Percentiles rank a stretch among this genome's conserved stretches.
Conservation (phyloP, 2,888 invertebrate genomes). For the Gandaritis pyraliata region DNA sequence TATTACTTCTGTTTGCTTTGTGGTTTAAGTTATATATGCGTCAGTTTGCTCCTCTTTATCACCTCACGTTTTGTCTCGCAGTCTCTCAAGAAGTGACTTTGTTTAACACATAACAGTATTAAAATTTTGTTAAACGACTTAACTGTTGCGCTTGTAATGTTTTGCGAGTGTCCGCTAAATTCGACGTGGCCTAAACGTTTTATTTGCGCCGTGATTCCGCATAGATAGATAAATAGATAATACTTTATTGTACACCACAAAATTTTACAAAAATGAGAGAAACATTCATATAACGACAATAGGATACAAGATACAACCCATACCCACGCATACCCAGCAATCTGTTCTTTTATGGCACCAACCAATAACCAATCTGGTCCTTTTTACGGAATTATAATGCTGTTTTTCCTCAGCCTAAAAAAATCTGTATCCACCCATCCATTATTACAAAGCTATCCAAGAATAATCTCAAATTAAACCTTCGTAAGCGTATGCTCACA, state of each 20-base stretch:
- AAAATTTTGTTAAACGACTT: slow-evolving; percentile 64
- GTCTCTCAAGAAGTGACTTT: slow-evolving; percentile 28
- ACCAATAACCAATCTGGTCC: slow-evolving; percentile 27
- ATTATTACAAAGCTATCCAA: slow-evolving; percentile 15
- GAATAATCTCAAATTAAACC: slow-evolving; percentile 30
- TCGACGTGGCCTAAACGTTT: slow-evolving; percentile 61
- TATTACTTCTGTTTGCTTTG: background rate
- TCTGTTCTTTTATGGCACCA: slow-evolving; percentile 31
- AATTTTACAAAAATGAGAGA: too few relatives aligned
- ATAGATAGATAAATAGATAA: too few relatives aligned
- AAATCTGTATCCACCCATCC: too few relatives aligned
- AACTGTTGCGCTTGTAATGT: slow-evolving; percentile 58
- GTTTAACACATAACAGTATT: slow-evolving; percentile 63
- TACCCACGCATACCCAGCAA: slow-evolving; percentile 34
- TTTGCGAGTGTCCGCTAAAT: slow-evolving; percentile 71
- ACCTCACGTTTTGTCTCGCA: slow-evolving; percentile 24
- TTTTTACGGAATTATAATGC: slow-evolving; percentile 8
- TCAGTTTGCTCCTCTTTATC: slow-evolving; percentile 25
- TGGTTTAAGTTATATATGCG: slow-evolving; percentile 16
- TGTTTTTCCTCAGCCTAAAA: background rate
- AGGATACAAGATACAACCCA: too few relatives aligned
- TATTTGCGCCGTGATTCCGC: slow-evolving; percentile 62
- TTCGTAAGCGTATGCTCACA: slow-evolving; percentile 15
- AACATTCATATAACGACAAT: too few relatives aligned
- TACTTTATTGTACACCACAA: too few relatives aligned